Percentiles rank a stretch among this genome's conserved stretches.
These are phyloP conservation scores for Amphipyra tragopoginis DNA, from an alignment of 2,888 invertebrate genomes.

Conservation along the genomic window DNA sequence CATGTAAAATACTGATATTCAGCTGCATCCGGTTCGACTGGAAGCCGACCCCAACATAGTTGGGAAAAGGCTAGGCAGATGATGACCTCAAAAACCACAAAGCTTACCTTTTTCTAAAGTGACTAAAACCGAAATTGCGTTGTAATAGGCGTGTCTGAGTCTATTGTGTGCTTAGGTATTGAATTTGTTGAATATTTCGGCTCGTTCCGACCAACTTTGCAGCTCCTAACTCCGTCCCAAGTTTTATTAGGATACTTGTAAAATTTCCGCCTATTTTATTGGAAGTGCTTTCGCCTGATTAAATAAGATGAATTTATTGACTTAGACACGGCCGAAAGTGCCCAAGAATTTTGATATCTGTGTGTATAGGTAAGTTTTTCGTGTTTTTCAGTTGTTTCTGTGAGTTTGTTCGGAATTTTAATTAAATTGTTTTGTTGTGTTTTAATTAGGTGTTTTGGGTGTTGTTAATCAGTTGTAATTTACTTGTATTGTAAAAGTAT, in stretches of 20 bases:
- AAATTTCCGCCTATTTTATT: slow-evolving; percentile 86
- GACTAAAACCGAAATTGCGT: slow-evolving; percentile 25
- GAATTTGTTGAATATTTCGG: slow-evolving; percentile 83
- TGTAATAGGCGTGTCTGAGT: slow-evolving; percentile 36
- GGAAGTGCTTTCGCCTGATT: slow-evolving; percentile 86
- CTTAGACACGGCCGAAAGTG: slow-evolving; percentile 75
- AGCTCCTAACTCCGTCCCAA: slow-evolving; percentile 79
- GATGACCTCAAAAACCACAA: slow-evolving; percentile 5
- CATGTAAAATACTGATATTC: no score
- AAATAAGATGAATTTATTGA: slow-evolving; percentile 88
- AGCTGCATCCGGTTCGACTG: no score
- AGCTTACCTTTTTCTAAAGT: slow-evolving; percentile 22
- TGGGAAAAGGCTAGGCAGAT: no score
- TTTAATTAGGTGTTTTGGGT: slow-evolving; percentile 42
- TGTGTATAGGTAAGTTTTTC: slow-evolving; percentile 50
- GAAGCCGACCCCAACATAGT: no score
- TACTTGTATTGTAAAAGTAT: slow-evolving; percentile 13
- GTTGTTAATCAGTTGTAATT: slow-evolving; percentile 41
- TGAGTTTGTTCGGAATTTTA: slow-evolving; percentile 46
- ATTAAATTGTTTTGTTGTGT: slow-evolving; percentile 50
- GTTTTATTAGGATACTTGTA: slow-evolving; percentile 90
- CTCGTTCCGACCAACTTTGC: slow-evolving; percentile 71
- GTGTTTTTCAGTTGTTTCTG: slow-evolving; percentile 46
- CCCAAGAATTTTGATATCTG: slow-evolving; percentile 65
- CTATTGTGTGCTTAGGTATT: slow-evolving; percentile 67